Evolutionary conservation across 2,113 vertebrate species (phyloP), one percentile per base, ranked within the genome.

Genomic region (Myotis davidii): DNA sequence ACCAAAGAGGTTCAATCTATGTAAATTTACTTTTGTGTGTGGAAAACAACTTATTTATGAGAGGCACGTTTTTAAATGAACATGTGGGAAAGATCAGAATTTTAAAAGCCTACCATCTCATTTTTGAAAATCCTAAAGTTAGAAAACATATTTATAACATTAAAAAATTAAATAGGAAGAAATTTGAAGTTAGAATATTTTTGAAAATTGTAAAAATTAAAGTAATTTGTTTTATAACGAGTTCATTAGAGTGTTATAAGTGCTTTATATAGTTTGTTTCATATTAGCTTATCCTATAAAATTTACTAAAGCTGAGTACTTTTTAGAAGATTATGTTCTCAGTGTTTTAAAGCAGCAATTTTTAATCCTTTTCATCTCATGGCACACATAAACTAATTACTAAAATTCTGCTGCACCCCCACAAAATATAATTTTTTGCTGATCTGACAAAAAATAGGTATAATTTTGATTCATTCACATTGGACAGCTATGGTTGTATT

Each of bases 131-230:
- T 16, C 13, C 20, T 83, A 72, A 69, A 82, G 48, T 67, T 74
- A 77, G 17, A n/a, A 95, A 92, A 74, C 5, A 65, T 23, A 61
- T 85, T 88, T 94, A 13, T 34, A 6, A 52, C 74, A 37, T 45
- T 70, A 20, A 65, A 45, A 81, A 74, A 25, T 61, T 52, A 95
- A 89, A 91, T 76, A 21, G 77, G 50, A 93, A 84, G 32, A 90
- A 67, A 83, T 87, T 72, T 50, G n/a, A 64, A 91, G 92, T 67
- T 37, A 93, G 14, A 70, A 70, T 82, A 4, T 39, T 82, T 94
- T 92, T 25, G 42, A 91, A 94, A 87, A 72, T 76, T 52, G 9
- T 92, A 64, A 94, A 83, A 79, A 65, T 72, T 25, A 88, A 90
- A 91, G 20, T 56, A 32, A 82, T 54, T 85, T 85, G 39, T 90